Conservation (phyloP, 35 echinoderm and acorn worm species). For the Anneissia japonica region DNA sequence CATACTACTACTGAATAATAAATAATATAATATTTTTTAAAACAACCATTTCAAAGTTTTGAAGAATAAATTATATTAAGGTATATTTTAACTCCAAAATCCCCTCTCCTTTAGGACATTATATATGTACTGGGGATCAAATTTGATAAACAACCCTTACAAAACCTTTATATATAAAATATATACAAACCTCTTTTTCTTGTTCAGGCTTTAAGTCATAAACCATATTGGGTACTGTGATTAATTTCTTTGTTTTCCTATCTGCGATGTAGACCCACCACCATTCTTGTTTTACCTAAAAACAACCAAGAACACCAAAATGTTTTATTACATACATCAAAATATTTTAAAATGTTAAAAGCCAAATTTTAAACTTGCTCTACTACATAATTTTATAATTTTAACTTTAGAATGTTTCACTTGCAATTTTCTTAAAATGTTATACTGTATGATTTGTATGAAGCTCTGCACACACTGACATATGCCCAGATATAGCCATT, state of each 20-base stretch:
- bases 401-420: no score
- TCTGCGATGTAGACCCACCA: slow-evolving; percentile 96
- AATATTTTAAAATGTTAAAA: no score
- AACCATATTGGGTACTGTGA: slow-evolving; percentile 81
- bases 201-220: slow-evolving; percentile 65
- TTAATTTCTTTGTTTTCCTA: slow-evolving; percentile 54
- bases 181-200: slow-evolving; percentile 83
- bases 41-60: not conserved
- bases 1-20: no score
- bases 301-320: not conserved
- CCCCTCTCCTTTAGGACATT: not conserved
- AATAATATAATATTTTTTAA: not conserved
- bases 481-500: no score
- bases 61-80: not conserved
- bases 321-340: no score
- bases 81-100: no score
- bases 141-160: not conserved
- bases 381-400: no score
- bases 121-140: not conserved
- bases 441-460: no score
- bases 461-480: no score
- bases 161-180: not conserved
- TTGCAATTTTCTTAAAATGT: no score
- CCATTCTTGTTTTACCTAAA: slow-evolving; percentile 94
- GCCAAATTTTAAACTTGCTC: no score